phyloP scores from a whole-genome alignment of 2,888 invertebrate species.

The Melanostoma mellinum region DNA sequence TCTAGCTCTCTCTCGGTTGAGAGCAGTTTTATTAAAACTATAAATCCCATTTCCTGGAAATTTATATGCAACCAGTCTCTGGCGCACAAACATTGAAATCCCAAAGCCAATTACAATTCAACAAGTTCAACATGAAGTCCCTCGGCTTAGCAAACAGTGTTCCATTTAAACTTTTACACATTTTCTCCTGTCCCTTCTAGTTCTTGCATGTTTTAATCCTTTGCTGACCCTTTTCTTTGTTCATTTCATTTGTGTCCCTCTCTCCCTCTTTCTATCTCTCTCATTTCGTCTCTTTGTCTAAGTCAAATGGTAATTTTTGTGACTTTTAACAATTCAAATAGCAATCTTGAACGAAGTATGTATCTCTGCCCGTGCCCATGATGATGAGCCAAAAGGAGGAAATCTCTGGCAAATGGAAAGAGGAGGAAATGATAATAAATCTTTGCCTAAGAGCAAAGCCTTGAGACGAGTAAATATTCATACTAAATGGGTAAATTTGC shows the following conservation, averaged over 20 bases:
- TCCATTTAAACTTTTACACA: constrained; percentile 31
- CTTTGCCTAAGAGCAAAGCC: constrained; percentile 38
- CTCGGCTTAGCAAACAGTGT: constrained; percentile 24
- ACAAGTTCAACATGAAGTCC: constrained; percentile 61
- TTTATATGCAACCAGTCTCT: not conserved
- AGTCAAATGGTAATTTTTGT: constrained; percentile 68
- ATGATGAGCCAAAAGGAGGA: not conserved
- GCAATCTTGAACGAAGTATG: constrained; percentile 22
- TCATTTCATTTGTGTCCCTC: constrained; percentile 26
- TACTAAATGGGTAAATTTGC: constrained; percentile 61
- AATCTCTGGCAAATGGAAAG: not conserved
- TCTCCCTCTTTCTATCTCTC: not conserved
- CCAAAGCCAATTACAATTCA: constrained; percentile 70
- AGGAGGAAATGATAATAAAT: constrained; percentile 44
- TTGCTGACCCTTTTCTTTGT: constrained; percentile 46
- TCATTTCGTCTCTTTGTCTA: constrained; percentile 24
- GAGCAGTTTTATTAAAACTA: constrained; percentile 45
- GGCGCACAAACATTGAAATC: constrained; percentile 2
- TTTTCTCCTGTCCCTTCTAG: not conserved
- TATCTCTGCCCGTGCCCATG: not conserved
- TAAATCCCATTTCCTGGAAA: constrained; percentile 47
- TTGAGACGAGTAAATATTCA: constrained; percentile 61
- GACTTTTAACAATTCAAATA: constrained; percentile 62
- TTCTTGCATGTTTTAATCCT: constrained; percentile 28
- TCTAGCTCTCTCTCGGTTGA: not conserved